Evolutionary conservation across 2,888 invertebrate species (phyloP).

Genomic region (Protophormia terraenovae): DNA sequence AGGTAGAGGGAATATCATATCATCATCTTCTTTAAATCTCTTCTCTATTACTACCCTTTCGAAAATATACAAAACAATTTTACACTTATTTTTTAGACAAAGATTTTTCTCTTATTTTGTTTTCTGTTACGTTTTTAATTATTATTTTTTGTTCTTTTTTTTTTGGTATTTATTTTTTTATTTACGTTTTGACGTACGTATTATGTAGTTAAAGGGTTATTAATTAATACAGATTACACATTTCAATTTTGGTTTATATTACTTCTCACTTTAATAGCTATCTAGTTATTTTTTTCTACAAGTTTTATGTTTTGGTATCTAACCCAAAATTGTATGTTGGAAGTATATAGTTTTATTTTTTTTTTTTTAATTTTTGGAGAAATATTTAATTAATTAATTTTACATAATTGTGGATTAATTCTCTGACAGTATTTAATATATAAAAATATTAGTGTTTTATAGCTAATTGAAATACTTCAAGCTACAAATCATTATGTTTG

Average conservation of each 20-base stretch:
- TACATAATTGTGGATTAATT: too few species aligned
- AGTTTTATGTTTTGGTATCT: conserved; percentile 63
- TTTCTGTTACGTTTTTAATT: conserved; percentile 32
- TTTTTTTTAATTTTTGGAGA: background rate
- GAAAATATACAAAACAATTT: conserved; percentile 46
- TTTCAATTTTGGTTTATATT: conserved; percentile 39
- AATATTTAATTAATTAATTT: background rate
- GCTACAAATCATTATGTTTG: too few species aligned
- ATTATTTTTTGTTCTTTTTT: conserved; percentile 56
- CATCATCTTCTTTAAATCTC: conserved; percentile 61
- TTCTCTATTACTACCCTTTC: conserved; percentile 38
- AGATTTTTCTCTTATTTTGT: conserved; percentile 31
- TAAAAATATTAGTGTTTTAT: too few species aligned
- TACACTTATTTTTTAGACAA: conserved; percentile 34
- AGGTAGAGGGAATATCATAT: conserved; percentile 80
- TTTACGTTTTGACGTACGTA: too few species aligned
- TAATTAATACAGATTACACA: conserved; percentile 59
- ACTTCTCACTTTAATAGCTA: conserved; percentile 46
- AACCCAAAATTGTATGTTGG: conserved; percentile 54
- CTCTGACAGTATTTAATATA: too few species aligned
- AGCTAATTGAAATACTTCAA: too few species aligned
- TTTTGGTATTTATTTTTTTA: conserved; percentile 41
- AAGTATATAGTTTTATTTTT: background rate
- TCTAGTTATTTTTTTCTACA: conserved; percentile 24
- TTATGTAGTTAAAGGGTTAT: conserved; percentile 51